phyloP scores from a whole-genome alignment of 2,888 invertebrate genomes.

The Diarsia rubi region DNA sequence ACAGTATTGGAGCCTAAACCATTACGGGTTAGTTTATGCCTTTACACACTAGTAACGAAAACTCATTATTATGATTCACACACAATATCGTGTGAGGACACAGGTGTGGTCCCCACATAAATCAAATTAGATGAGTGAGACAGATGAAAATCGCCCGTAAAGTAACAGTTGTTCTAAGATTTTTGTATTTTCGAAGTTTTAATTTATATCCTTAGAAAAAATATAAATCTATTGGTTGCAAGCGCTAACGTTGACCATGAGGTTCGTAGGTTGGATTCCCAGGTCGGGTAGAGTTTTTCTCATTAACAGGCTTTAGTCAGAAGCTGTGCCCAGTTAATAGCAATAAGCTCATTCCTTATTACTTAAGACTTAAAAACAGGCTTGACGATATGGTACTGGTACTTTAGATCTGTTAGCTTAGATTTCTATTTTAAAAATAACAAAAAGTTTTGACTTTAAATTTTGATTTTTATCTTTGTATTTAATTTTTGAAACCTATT shows the following conservation, averaged over 20 bases:
- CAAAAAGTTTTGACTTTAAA: too few relatives aligned
- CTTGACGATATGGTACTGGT: not conserved
- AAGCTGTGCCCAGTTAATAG: not conserved
- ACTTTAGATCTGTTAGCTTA: too few relatives aligned
- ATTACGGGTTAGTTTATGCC: not conserved
- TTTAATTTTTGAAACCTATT: too few relatives aligned
- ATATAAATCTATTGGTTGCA: not conserved
- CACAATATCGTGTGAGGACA: not conserved
- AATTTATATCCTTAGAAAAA: not conserved
- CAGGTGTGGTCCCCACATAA: conserved; percentile 6
- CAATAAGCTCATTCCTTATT: not conserved
- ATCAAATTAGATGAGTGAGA: not conserved
- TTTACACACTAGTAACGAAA: not conserved
- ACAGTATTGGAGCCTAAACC: not conserved
- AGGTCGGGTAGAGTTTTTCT: not conserved
- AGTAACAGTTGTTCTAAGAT: not conserved
- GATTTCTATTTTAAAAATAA: too few relatives aligned
- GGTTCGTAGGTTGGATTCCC: not conserved
- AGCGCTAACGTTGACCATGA: not conserved
- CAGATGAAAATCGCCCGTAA: not conserved
- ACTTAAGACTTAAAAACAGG: not conserved
- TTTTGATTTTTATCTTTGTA: too few relatives aligned
- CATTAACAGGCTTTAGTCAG: not conserved
- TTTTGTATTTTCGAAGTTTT: too few relatives aligned
- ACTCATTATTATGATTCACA: not conserved